Conservation (phyloP, 2,113 vertebrate genomes). For the Bos indicus region DNA sequence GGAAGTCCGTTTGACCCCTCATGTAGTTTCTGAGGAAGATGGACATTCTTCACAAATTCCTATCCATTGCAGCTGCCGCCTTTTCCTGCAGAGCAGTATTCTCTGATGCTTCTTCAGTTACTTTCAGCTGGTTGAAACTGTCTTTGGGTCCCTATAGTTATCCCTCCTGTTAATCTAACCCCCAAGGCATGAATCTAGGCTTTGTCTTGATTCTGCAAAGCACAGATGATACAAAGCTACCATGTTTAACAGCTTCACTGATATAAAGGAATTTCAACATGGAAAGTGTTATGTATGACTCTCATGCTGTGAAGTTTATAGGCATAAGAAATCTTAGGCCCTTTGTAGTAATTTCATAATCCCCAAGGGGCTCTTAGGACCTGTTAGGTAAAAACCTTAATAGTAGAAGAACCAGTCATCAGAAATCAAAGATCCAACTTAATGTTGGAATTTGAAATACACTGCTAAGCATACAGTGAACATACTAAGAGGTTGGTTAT, state of each 20-base stretch:
- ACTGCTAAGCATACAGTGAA: background rate
- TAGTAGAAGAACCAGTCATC: background rate
- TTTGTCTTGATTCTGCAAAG: background rate
- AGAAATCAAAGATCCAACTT: background rate
- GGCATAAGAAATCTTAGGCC: background rate
- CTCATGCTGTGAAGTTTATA: background rate
- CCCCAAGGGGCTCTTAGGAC: background rate
- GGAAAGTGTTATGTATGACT: background rate
- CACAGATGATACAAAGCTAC: background rate
- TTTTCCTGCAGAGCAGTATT: background rate
- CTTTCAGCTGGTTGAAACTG: background rate
- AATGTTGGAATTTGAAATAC: background rate
- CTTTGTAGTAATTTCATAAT: background rate
- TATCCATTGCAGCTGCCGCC: accelerated
- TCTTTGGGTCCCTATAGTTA: background rate
- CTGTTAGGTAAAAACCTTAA: background rate
- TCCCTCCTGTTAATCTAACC: background rate
- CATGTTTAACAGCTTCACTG: background rate
- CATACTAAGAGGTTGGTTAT: background rate
- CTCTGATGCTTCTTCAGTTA: background rate
- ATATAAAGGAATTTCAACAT: background rate
- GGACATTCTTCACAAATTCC: background rate
- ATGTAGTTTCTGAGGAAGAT: background rate
- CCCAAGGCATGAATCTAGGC: background rate
- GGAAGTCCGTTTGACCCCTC: background rate